Conservation (phyloP, 2,888 invertebrate species). For the Ophioninae sp. region DNA sequence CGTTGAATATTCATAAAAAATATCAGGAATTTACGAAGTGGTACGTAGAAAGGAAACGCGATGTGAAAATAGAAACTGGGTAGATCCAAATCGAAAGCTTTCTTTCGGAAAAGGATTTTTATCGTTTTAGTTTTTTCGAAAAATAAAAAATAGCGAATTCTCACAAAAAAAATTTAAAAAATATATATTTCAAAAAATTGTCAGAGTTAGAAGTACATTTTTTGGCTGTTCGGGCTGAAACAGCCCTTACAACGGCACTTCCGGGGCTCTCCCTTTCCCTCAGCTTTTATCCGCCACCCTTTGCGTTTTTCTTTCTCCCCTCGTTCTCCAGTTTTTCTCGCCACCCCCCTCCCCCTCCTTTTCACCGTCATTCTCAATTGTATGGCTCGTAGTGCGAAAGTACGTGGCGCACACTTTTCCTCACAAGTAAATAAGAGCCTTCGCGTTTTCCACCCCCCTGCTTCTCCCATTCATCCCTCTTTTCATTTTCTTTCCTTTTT, state of each 20-base stretch:
- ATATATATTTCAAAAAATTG: too few species aligned
- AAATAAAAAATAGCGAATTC: too few species aligned
- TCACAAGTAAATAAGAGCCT: not conserved
- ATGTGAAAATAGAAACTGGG: too few species aligned
- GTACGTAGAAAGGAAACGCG: too few species aligned
- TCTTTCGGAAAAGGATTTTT: too few species aligned
- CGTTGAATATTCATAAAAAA: too few species aligned
- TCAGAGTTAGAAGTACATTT: not conserved
- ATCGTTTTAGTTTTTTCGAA: too few species aligned
- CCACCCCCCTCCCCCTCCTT: not conserved
- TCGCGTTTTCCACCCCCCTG: not conserved
- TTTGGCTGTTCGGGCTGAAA: not conserved
- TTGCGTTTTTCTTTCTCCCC: not conserved
- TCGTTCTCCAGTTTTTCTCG: not conserved
- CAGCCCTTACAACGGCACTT: not conserved
- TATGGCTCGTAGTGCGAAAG: too few species aligned
- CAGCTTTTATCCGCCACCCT: not conserved
- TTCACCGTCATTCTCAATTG: not conserved
- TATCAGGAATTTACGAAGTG: too few species aligned
- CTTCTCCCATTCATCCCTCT: not conserved
- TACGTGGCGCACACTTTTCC: not conserved
- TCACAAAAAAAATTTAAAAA: too few species aligned
- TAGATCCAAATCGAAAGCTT: too few species aligned
- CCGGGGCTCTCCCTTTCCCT: not conserved
- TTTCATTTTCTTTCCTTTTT: not conserved